Conservation (phyloP, 2,888 invertebrate species). For the Zhengitettix transpicula region DNA sequence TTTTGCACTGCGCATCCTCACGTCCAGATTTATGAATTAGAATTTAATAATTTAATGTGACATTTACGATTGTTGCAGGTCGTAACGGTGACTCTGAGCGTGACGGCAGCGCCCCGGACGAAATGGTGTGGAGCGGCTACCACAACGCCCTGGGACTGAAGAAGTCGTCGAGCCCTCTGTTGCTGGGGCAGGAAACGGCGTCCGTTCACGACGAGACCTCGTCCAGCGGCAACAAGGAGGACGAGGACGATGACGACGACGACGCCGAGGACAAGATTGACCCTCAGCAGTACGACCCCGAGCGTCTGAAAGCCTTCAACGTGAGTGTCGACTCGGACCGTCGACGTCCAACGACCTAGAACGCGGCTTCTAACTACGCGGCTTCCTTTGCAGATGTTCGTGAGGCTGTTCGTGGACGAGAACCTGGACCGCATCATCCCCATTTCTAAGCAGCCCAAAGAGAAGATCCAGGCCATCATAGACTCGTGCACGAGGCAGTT, state of each 20-base stretch:
- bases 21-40: no score
- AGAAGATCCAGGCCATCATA: slow-evolving; percentile 93
- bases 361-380: background rate
- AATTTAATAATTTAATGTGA: no score
- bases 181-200: slow-evolving; percentile 38
- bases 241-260: slow-evolving; percentile 77
- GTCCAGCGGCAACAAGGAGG: slow-evolving; percentile 70
- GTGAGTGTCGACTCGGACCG: slow-evolving; percentile 39
- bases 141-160: slow-evolving; percentile 44
- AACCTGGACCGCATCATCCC: slow-evolving; percentile 92
- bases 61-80: slow-evolving; percentile 12
- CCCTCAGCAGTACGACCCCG: slow-evolving; percentile 77
- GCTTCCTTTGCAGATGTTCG: slow-evolving; percentile 69
- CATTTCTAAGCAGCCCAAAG: slow-evolving; percentile 93
- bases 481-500: slow-evolving; percentile 94
- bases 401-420: slow-evolving; percentile 89
- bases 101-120: slow-evolving; percentile 27
- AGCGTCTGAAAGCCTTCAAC: slow-evolving; percentile 89
- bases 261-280: slow-evolving; percentile 85
- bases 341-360: slow-evolving; percentile 3
- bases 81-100: slow-evolving; percentile 19
- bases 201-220: slow-evolving; percentile 75
- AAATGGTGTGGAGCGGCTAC: slow-evolving; percentile 75
- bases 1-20: no score
- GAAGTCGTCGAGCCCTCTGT: slow-evolving; percentile 42